Conservation (phyloP, 2,113 vertebrate genomes). For the Zootoca vivipara region DNA sequence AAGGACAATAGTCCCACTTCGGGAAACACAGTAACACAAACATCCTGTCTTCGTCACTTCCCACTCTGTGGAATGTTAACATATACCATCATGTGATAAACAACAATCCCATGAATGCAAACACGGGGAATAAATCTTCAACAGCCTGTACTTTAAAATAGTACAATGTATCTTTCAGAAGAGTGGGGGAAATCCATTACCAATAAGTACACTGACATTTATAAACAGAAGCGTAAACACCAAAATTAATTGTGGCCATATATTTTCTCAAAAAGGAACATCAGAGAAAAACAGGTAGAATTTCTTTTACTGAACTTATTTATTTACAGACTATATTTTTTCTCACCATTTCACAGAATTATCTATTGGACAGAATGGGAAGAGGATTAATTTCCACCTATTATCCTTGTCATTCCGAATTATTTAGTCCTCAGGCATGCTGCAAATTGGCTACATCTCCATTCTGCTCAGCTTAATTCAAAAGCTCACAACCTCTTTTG, state of each 20-base stretch:
- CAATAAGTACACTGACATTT: background rate
- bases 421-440: background rate
- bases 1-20: too few relatives aligned
- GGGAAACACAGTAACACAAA: too few relatives aligned
- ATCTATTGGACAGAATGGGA: background rate
- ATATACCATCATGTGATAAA: too few relatives aligned
- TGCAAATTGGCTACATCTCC: background rate
- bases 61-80: too few relatives aligned
- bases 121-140: too few relatives aligned
- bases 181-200: background rate
- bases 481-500: background rate
- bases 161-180: background rate
- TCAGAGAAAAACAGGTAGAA: too few relatives aligned
- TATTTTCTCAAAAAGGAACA: too few relatives aligned
- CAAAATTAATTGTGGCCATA: background rate
- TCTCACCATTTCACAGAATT: background rate
- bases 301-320: background rate
- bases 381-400: background rate
- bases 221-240: background rate
- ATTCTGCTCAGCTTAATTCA: background rate
- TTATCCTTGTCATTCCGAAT: background rate
- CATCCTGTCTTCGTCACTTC: too few relatives aligned
- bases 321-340: background rate
- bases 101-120: too few relatives aligned
- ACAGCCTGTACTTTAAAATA: background rate